phyloP scores from a whole-genome alignment of 2,888 invertebrate genomes.

The Sinopyrophorus schimmeli region DNA sequence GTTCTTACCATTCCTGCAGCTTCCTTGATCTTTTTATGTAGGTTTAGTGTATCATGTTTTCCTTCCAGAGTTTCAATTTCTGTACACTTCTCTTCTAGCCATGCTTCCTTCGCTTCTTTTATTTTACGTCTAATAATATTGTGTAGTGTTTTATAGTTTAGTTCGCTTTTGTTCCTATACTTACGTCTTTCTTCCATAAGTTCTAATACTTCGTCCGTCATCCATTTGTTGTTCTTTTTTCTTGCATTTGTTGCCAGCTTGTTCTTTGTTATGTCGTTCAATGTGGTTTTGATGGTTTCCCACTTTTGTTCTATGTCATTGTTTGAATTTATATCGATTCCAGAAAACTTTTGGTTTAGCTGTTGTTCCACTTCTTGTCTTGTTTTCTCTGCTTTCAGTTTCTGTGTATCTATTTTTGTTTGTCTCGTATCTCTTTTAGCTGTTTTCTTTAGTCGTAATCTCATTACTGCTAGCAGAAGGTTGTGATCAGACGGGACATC shows the following conservation, averaged over 20 bases:
- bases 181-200: slow-evolving; percentile 6
- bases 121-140: slow-evolving; percentile 1
- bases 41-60: slow-evolving; percentile 8
- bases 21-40: slow-evolving; percentile 15
- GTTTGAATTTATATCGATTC: too few relatives aligned
- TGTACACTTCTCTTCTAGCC: slow-evolving; percentile 14
- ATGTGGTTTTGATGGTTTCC: slow-evolving; percentile 3
- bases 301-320: slow-evolving; percentile 5
- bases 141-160: slow-evolving; percentile 2
- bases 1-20: not conserved
- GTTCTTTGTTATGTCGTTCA: not conserved
- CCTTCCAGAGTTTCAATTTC: slow-evolving; percentile 9
- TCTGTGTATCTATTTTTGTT: too few relatives aligned
- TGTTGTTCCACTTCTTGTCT: too few relatives aligned
- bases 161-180: slow-evolving; percentile 3
- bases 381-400: too few relatives aligned
- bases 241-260: not conserved
- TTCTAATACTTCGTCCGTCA: slow-evolving; percentile 2
- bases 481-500: too few relatives aligned
- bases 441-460: slow-evolving; percentile 13
- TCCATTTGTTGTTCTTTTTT: slow-evolving; percentile 7
- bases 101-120: slow-evolving; percentile 16
- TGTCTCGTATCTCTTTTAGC: too few relatives aligned
- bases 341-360: too few relatives aligned
- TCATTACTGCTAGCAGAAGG: slow-evolving; percentile 23